phyloP scores from a whole-genome alignment of 2,888 invertebrate genomes.

The Tuta absoluta region DNA sequence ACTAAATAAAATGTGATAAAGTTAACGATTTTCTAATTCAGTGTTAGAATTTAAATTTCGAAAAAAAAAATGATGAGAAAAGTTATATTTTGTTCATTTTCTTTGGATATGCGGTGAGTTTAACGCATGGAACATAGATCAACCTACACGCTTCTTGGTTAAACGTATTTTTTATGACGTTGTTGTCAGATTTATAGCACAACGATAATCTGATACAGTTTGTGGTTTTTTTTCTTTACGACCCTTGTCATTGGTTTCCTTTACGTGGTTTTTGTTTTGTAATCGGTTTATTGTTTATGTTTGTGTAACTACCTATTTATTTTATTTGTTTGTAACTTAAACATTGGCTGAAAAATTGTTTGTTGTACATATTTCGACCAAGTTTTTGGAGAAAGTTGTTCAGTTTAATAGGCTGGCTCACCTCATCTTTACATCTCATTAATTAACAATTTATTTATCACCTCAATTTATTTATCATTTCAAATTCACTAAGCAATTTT shows the following conservation, averaged over 20 bases:
- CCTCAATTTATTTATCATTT: too few relatives aligned
- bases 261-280: conserved; percentile 17
- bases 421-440: too few relatives aligned
- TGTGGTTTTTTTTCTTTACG: conserved; percentile 24
- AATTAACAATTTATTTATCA: too few relatives aligned
- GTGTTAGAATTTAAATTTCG: background rate
- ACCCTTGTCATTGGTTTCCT: conserved; percentile 16
- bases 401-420: too few relatives aligned
- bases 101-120: conserved; percentile 15
- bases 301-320: background rate
- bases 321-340: background rate
- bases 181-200: conserved; percentile 27
- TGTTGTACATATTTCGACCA: too few relatives aligned
- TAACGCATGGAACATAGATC: too few relatives aligned
- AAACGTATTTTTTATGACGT: conserved; percentile 20
- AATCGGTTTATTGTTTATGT: background rate
- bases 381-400: too few relatives aligned
- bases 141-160: too few relatives aligned
- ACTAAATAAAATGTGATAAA: background rate
- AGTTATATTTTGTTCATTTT: background rate
- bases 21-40: background rate
- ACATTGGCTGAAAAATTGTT: too few relatives aligned
- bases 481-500: background rate
- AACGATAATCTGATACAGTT: conserved; percentile 27
- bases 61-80: conserved; percentile 2